Evolutionary conservation across 2,888 invertebrate genomes (phyloP).

Genomic region (Synanthedon tipuliformis): DNA sequence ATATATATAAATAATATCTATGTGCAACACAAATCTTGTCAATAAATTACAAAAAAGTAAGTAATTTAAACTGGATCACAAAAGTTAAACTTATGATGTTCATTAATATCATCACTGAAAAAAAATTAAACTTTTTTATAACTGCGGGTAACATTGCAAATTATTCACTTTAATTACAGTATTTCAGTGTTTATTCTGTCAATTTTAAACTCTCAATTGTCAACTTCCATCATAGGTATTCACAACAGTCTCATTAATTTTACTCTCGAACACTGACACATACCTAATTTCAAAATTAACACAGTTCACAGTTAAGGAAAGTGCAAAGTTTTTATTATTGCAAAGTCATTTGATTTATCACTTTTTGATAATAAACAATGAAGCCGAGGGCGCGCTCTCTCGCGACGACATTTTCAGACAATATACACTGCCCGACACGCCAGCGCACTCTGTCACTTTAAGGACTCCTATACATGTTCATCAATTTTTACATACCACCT

Average conservation of each 20-base stretch:
- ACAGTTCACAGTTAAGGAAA: slow-evolving; percentile 20
- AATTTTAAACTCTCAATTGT: no score
- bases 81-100: no score
- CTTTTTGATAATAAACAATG: slow-evolving; percentile 67
- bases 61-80: no score
- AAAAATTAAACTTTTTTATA: slow-evolving; percentile 1
- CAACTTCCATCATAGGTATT: no score
- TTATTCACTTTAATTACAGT: no score
- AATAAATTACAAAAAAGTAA: no score
- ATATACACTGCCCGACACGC: slow-evolving; percentile 68
- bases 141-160: no score
- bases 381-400: slow-evolving; percentile 42
- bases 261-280: slow-evolving; percentile 13
- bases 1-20: slow-evolving; percentile 2
- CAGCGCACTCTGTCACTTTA: slow-evolving; percentile 70
- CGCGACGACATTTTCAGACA: slow-evolving; percentile 65
- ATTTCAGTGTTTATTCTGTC: no score
- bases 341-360: slow-evolving; percentile 67
- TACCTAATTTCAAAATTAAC: slow-evolving; percentile 9
- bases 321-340: slow-evolving; percentile 37
- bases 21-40: no score
- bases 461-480: slow-evolving; percentile 70
- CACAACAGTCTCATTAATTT: not conserved
- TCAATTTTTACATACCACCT: slow-evolving; percentile 72
- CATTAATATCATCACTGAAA: not conserved